Evolutionary conservation across 2,113 vertebrate species (phyloP).

Genomic region (Aldabrachelys gigantea): DNA sequence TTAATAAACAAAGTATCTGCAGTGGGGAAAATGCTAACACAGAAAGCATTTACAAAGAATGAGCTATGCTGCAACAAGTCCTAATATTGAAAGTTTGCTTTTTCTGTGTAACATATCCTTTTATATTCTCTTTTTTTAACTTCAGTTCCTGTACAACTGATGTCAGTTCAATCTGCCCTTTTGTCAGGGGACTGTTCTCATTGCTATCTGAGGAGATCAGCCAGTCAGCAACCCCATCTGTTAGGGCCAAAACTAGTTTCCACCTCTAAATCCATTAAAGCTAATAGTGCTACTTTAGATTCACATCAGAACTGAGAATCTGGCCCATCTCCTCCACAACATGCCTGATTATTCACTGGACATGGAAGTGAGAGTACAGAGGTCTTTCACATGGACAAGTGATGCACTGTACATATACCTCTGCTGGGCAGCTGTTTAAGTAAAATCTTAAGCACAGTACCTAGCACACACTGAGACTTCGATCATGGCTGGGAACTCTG

Average conservation of each 20-base stretch:
- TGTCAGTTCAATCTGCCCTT: neutral
- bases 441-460: rapidly evolving
- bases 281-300: neutral
- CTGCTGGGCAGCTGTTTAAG: neutral
- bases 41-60: neutral
- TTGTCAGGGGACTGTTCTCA: neutral
- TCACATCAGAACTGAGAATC: neutral
- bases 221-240: neutral
- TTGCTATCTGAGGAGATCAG: neutral
- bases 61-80: neutral
- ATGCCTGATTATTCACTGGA: neutral
- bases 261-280: neutral
- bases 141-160: neutral
- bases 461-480: neutral
- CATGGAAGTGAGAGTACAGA: neutral
- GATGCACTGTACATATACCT: rapidly evolving
- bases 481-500: neutral
- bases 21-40: neutral
- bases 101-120: neutral
- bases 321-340: rapidly evolving
- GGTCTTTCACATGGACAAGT: neutral
- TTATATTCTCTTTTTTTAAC: neutral
- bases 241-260: neutral
- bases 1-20: neutral
- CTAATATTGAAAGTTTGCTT: neutral